A percentile compares a stretch with the other conserved stretches of the same genome.
These are phyloP conservation scores for Calycopis cecrops DNA, from an alignment of 1,140 invertebrate species.

Conservation along the genomic window DNA sequence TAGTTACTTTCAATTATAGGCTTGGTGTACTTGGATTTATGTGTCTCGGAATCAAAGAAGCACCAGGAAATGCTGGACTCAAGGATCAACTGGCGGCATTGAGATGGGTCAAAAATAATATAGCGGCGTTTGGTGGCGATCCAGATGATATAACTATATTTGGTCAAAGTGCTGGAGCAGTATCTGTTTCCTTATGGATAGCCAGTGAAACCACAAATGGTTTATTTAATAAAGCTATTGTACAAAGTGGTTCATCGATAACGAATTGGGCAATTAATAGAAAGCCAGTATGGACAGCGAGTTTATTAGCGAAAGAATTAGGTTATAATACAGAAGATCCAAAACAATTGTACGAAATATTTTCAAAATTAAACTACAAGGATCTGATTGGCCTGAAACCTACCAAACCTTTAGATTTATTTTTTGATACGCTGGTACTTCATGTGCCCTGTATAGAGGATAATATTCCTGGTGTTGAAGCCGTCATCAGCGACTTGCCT, in stretches of 20 bases:
- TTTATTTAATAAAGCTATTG: too few relatives aligned
- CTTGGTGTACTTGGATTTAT: constrained; percentile 79
- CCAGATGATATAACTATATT: constrained; percentile 67
- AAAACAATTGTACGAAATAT: too few relatives aligned
- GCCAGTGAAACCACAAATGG: too few relatives aligned
- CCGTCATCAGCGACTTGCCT: too few relatives aligned
- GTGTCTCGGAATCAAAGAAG: constrained; percentile 74
- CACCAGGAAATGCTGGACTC: constrained; percentile 77
- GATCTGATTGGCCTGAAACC: constrained; percentile 10
- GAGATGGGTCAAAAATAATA: too few relatives aligned
- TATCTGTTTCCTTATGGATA: constrained; percentile 50
- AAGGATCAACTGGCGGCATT: too few relatives aligned
- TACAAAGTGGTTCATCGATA: constrained; percentile 81
- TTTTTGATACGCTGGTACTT: constrained; percentile 13
- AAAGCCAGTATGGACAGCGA: too few relatives aligned
- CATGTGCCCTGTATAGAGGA: constrained; percentile 23
- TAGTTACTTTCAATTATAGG: too few relatives aligned
- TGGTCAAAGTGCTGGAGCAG: constrained; percentile 65
- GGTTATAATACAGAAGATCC: too few relatives aligned
- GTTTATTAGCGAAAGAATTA: too few relatives aligned
- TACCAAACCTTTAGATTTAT: constrained; percentile 13
- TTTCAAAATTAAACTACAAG: constrained; percentile 15
- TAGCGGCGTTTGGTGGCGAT: constrained; percentile 66
- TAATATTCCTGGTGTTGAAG: too few relatives aligned
- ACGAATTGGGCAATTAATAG: constrained; percentile 13